Percentiles rank a stretch among this genome's conserved stretches.
Conservation (phyloP, 2,888 invertebrate species). For the Seladonia tumulorum region DNA sequence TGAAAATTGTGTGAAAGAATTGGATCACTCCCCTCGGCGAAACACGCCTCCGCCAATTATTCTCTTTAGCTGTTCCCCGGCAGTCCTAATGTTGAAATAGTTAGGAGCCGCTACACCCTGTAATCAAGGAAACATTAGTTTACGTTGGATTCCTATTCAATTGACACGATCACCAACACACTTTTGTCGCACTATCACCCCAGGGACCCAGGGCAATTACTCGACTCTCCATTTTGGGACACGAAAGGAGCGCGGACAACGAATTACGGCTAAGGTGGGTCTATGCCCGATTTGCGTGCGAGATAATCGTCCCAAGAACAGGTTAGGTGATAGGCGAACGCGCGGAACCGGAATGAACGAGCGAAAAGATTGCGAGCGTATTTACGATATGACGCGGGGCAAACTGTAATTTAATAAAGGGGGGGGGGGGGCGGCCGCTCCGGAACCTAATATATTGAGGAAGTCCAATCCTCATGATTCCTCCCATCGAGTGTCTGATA, state of each 20-base stretch:
- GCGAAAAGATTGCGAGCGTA: conserved; percentile 51
- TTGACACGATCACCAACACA: conserved; percentile 23
- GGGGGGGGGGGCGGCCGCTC: neutral
- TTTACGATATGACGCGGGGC: conserved; percentile 33
- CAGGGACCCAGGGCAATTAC: conserved; percentile 40
- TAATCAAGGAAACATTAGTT: conserved; percentile 1
- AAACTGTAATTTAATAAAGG: conserved; percentile 49
- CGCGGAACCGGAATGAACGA: conserved; percentile 53
- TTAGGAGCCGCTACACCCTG: neutral
- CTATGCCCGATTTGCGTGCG: conserved; percentile 71
- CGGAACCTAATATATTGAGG: conserved; percentile 1
- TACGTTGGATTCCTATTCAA: conserved; percentile 35
- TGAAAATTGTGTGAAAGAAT: neutral
- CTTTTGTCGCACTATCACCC: conserved; percentile 27
- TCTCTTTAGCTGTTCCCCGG: neutral
- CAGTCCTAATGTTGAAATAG: neutral
- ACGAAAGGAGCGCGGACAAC: conserved; percentile 38
- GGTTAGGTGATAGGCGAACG: conserved; percentile 59
- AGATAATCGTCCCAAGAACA: conserved; percentile 64
- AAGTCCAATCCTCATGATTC: conserved; percentile 1
- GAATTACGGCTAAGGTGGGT: conserved; percentile 64
- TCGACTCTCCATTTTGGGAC: conserved; percentile 53
- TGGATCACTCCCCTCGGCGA: neutral
- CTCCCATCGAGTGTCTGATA: neutral
- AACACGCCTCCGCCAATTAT: neutral